Base-by-base conservation (phyloP, 2,888 invertebrate genomes). In the Pilophorus perplexus region DNA sequence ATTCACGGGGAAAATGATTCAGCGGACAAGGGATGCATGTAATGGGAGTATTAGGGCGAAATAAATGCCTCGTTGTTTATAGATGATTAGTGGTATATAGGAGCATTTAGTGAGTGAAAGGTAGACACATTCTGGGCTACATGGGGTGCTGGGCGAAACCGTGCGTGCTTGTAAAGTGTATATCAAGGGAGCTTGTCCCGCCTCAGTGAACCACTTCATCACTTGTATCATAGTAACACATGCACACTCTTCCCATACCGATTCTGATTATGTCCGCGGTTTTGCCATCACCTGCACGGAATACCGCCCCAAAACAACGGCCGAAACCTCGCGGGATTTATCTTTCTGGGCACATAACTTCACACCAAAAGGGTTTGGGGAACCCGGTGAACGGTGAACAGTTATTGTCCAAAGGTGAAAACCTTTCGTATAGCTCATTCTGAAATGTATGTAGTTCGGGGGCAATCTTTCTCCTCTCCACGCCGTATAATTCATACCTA, bases 171-270 rank as follows among this genome's bases (percentile, higher is more conserved):
- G 60, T 28, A 60, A 60, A 44, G 60, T 60, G 60, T 60, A 60
- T 60, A 60, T 60, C 60, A 60, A 60, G 28, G 33, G 23, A 16
- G 12, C 38, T 55, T 42, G 60, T 60, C 42, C 46, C 60, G 60
- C 18, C 44, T 44, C 60, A 40, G 33, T 44, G 42, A 27, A 40
- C 60, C 60, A 60, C 60, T 60, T 60, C 60, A 60, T 60, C 60
- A 44, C 60, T 27, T 37, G 42, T 60, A 42, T 44, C 42, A 60
- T n/a, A 23, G 14, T 23, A 16, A 27, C 16, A 42, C 44, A 44
- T 37, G 33, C 12, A 60, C 46, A 60, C 25, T 14, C 42, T n/a
- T 23, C 16, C 28, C 28, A 27, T 16, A 40, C 46, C 27, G n/a
- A 27, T 60, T 60, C 44, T 44, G 60, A 60, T 60, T 60, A 25